Conservation (phyloP, 2,113 vertebrate species). For the Pollachius pollachius region DNA sequence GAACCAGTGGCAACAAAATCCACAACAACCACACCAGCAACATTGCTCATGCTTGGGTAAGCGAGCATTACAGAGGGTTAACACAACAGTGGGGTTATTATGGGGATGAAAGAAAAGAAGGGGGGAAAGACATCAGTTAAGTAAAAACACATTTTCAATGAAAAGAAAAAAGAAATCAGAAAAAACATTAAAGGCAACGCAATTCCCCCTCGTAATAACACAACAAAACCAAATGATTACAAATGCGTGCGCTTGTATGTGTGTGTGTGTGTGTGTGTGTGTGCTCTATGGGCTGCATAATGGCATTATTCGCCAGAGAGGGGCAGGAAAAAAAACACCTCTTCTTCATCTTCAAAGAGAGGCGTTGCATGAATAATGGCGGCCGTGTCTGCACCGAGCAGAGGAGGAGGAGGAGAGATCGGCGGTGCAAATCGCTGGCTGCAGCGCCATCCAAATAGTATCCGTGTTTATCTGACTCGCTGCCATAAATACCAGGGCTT, state of each 20-base stretch:
- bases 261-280: background rate
- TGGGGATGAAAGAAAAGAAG: slow-evolving; percentile 8
- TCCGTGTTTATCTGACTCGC: slow-evolving; percentile 44
- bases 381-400: slow-evolving; percentile 44
- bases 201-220: slow-evolving; percentile 27
- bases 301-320: slow-evolving; percentile 35
- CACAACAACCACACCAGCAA: slow-evolving; percentile 49
- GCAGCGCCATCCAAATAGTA: slow-evolving; percentile 17
- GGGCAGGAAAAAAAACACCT: slow-evolving; percentile 40
- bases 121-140: slow-evolving; percentile 47
- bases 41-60: slow-evolving; percentile 40
- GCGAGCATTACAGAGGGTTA: slow-evolving; percentile 26
- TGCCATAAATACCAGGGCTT: slow-evolving; percentile 51
- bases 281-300: slow-evolving; percentile 28
- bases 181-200: slow-evolving; percentile 40
- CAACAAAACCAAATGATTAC: slow-evolving; percentile 6
- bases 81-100: slow-evolving; percentile 39
- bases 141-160: slow-evolving; percentile 45
- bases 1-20: slow-evolving; percentile 6
- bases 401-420: slow-evolving; percentile 38
- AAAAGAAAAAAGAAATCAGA: slow-evolving; percentile 2
- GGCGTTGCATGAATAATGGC: slow-evolving; percentile 39
- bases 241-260: background rate
- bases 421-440: slow-evolving; percentile 11
- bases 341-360: slow-evolving; percentile 61